Evolutionary conservation across 2,888 invertebrate species (phyloP), one percentile per base, ranked within the genome.

Genomic region (Mellilla xanthometata): DNA sequence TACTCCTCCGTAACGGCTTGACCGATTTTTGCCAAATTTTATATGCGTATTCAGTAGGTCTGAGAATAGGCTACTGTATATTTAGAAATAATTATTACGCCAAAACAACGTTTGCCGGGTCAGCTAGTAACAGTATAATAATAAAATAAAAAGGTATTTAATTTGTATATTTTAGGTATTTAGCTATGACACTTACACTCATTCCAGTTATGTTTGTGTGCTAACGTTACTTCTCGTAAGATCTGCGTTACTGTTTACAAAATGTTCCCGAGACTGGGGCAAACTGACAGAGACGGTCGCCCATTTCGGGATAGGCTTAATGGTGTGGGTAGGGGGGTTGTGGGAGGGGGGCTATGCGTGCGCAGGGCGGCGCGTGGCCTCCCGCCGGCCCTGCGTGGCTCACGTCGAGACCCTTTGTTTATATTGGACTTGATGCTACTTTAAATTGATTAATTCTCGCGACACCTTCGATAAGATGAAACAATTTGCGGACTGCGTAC

Each of bases 401-500:
- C 41, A 46, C 78, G 77, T 73, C 70, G 84, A 81, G 82, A 63
- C 62, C 74, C 69, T 71, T 85, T 88, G 87, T 89, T 87, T 87
- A 85, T 84, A 83, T 85, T 84, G 81, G 77, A 76, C 79, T 77
- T 76, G 76, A 80, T 81, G 77, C 76, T 77, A 79, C 79, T 86
- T 85, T 81, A 81, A 86, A 84, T 83, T 88, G 82, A 86, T 84
- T 81, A 85, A 85, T 85, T 78, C 72, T 72, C 72, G 76, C 70
- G 74, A 77, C 78, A 83, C 82, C 76, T 82, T 69, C 60, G 65
- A 69, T 73, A 77, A 65, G 68, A 67, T 65, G 61, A 69, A 60
- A 62, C 54, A 46, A 58, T 62, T 58, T 54, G 38, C 47, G 48
- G 55, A 58, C 53, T 60, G 56, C 56, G 35, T 60, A 54, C 51